Evolutionary conservation across 2,797 vertebrate species (phyloP).

Genomic region (Urophycis tenuis): DNA sequence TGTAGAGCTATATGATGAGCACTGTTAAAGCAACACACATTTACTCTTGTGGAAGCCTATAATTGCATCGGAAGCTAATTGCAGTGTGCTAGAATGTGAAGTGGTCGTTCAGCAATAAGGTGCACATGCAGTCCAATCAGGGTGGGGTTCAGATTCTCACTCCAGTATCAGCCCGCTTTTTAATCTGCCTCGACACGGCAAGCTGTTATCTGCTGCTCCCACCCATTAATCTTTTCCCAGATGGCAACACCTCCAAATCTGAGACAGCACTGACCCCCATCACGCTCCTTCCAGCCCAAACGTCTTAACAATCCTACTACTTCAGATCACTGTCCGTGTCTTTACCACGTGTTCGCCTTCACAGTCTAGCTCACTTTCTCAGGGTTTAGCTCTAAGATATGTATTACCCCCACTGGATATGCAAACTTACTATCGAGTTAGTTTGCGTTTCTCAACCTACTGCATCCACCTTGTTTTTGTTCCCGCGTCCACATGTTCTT

Average conservation of each 20-base stretch:
- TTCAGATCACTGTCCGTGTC: slow-evolving; percentile 23
- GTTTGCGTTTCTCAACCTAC: neutral
- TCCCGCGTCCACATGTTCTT: neutral
- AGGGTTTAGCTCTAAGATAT: neutral
- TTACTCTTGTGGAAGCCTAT: slow-evolving; percentile 48
- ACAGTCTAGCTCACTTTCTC: neutral
- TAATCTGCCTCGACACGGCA: slow-evolving; percentile 52
- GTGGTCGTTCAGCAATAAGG: slow-evolving; percentile 32
- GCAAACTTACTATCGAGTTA: neutral
- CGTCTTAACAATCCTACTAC: slow-evolving; percentile 33
- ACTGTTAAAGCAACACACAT: slow-evolving; percentile 34
- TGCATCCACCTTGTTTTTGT: neutral
- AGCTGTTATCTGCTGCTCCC: slow-evolving; percentile 59
- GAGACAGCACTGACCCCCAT: slow-evolving; percentile 46
- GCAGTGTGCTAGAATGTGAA: slow-evolving; percentile 44
- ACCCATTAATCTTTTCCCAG: slow-evolving; percentile 62
- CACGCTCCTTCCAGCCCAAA: slow-evolving; percentile 32
- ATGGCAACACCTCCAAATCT: slow-evolving; percentile 61
- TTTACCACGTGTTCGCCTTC: neutral
- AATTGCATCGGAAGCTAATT: slow-evolving; percentile 54
- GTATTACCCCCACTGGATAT: neutral
- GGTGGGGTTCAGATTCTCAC: slow-evolving; percentile 46
- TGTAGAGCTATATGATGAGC: slow-evolving; percentile 30
- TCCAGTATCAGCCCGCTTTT: slow-evolving; percentile 49
- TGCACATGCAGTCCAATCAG: slow-evolving; percentile 32